These are phyloP conservation scores for Microcebus jonahi DNA, from an alignment of 2,113 vertebrate species.

Conservation along the genomic window DNA sequence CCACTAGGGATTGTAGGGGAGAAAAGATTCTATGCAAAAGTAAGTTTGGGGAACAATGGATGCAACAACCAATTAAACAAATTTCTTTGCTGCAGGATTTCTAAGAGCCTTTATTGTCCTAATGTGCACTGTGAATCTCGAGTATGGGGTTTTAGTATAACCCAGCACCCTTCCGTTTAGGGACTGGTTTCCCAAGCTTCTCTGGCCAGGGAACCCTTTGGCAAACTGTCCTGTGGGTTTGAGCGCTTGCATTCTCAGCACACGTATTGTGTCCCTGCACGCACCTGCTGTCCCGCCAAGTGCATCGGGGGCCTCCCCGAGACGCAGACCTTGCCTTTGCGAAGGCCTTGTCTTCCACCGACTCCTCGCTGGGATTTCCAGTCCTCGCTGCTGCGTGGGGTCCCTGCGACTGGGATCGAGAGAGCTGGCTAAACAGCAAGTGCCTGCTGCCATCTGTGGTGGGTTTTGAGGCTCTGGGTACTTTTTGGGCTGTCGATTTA, in stretches of 20 bases:
- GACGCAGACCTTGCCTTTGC: slow-evolving; percentile 56
- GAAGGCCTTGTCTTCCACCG: slow-evolving; percentile 53
- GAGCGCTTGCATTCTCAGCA: fast-evolving
- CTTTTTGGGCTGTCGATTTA: neutral
- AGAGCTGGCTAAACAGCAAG: neutral
- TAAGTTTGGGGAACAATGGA: neutral
- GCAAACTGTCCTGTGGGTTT: neutral
- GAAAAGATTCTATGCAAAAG: neutral
- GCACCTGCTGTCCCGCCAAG: neutral
- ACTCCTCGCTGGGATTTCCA: neutral
- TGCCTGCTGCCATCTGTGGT: neutral
- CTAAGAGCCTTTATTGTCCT: neutral
- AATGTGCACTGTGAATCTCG: neutral
- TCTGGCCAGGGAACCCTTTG: neutral
- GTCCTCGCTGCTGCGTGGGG: slow-evolving; percentile 41
- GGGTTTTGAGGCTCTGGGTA: slow-evolving; percentile 19
- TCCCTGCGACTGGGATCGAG: slow-evolving; percentile 30
- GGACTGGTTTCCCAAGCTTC: neutral
- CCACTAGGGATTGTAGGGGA: neutral
- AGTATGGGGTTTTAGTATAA: neutral
- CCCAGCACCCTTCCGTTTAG: neutral
- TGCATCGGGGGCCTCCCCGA: neutral
- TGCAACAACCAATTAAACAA: neutral
- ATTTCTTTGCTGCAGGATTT: neutral
- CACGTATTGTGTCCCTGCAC: fast-evolving